A percentile compares a stretch with the other conserved stretches of the same genome.
phyloP scores from a whole-genome alignment of 2,888 invertebrate species.

The Beris morrisii region DNA sequence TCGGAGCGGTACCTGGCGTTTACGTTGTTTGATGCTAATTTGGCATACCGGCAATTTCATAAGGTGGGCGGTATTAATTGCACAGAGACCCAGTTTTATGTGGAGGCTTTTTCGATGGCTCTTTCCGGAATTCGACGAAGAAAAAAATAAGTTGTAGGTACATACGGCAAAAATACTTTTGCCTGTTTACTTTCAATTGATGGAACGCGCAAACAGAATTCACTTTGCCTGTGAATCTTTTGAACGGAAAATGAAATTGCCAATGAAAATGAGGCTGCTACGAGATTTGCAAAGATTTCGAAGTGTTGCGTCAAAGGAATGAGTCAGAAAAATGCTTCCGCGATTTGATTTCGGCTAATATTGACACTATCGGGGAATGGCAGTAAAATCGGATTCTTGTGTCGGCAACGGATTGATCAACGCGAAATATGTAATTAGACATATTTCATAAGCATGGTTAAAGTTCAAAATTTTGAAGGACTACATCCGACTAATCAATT shows the following conservation, averaged over 20 bases:
- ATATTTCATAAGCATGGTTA: no score
- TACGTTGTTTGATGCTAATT: neutral
- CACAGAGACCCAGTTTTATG: conserved; percentile 4
- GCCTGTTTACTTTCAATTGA: conserved; percentile 21
- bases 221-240: conserved; percentile 17
- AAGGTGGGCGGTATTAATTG: conserved; percentile 14
- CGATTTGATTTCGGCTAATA: no score
- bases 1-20: neutral
- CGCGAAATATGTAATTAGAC: no score
- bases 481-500: no score
- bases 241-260: conserved; percentile 13
- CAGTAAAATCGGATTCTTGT: no score
- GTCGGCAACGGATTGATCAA: no score
- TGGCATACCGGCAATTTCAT: neutral
- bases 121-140: conserved; percentile 5
- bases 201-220: conserved; percentile 20
- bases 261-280: neutral
- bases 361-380: no score
- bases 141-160: neutral
- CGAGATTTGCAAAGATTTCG: no score
- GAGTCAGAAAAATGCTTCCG: no score
- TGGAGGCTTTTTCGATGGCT: neutral
- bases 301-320: no score
- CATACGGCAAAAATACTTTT: neutral
- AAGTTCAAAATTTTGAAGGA: no score